Percentiles rank a stretch among this genome's conserved stretches.
These are phyloP conservation scores for Synergus laeviventris DNA, from an alignment of 2,888 invertebrate species.

Conservation along the genomic window DNA sequence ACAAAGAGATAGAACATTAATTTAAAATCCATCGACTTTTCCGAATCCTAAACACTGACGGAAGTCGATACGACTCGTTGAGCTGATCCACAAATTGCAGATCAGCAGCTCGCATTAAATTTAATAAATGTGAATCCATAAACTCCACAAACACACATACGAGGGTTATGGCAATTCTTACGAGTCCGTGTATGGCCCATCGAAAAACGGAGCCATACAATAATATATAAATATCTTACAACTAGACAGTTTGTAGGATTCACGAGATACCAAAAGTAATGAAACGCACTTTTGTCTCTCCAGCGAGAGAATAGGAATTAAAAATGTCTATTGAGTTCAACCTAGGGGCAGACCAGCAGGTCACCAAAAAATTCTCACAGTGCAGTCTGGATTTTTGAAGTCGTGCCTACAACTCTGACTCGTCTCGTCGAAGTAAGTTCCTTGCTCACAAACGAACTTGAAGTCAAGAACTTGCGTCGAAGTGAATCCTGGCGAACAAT, in stretches of 20 bases:
- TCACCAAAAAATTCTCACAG: conserved; percentile 64
- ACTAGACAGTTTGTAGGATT: conserved; percentile 68
- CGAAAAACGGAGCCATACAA: conserved; percentile 23
- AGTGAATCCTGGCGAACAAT: conserved; percentile 80
- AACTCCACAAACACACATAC: conserved; percentile 64
- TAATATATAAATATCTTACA: conserved; percentile 56
- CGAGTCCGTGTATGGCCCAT: conserved; percentile 44
- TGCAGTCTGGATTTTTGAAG: conserved; percentile 65
- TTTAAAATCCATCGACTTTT: conserved; percentile 3
- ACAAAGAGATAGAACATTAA: not conserved
- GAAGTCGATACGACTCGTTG: conserved; percentile 36
- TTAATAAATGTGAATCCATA: conserved; percentile 74
- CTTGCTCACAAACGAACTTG: conserved; percentile 80
- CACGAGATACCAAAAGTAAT: conserved; percentile 73
- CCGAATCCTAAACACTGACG: not conserved
- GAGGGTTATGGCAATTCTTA: conserved; percentile 70
- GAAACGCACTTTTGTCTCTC: conserved; percentile 28
- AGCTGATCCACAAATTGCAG: conserved; percentile 5
- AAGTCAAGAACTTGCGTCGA: conserved; percentile 79
- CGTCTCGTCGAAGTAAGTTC: conserved; percentile 78
- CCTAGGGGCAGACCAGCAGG: not conserved
- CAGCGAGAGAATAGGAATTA: not conserved
- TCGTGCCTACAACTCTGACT: conserved; percentile 77
- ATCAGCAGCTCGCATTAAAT: conserved; percentile 63
- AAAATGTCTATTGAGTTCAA: conserved; percentile 32